Percentiles rank a stretch among this genome's conserved stretches.
phyloP scores from a whole-genome alignment of 2,797 vertebrate species.

The Mus caroli region DNA sequence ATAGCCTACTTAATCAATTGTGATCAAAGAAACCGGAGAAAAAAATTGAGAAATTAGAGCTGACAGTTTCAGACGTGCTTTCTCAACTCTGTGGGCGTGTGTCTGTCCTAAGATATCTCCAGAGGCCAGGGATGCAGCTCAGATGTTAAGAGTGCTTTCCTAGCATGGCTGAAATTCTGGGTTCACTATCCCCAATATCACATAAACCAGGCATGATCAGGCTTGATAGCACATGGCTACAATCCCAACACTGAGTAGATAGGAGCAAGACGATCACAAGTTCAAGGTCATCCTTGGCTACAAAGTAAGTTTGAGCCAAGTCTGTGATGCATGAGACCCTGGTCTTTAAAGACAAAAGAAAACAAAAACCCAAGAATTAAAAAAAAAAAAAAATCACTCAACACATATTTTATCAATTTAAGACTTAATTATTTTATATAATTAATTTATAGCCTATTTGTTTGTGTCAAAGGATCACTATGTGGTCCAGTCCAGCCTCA shows the following conservation, averaged over 20 bases:
- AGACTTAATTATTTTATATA: slow-evolving; percentile 10
- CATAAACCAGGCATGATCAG: neutral
- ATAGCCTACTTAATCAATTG: neutral
- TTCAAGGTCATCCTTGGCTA: neutral
- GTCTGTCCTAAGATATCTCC: neutral
- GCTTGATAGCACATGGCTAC: neutral
- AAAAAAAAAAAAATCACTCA: slow-evolving; percentile 1
- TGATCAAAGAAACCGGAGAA: slow-evolving; percentile 7
- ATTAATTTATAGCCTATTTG: neutral
- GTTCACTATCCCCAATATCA: neutral
- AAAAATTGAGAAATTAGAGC: neutral
- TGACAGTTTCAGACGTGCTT: slow-evolving; percentile 29
- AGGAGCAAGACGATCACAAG: neutral
- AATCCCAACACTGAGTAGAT: neutral
- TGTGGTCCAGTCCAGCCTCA: neutral
- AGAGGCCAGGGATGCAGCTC: neutral
- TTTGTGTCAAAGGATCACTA: neutral
- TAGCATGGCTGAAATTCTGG: neutral
- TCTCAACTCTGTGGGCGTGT: neutral
- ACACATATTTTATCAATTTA: slow-evolving; percentile 21
- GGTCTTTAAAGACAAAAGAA: neutral
- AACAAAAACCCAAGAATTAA: neutral
- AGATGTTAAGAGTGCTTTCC: neutral
- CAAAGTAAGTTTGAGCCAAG: neutral
- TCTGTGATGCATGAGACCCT: neutral